Evolutionary conservation across 2,797 vertebrate genomes (phyloP).

Genomic region (Menidia menidia): DNA sequence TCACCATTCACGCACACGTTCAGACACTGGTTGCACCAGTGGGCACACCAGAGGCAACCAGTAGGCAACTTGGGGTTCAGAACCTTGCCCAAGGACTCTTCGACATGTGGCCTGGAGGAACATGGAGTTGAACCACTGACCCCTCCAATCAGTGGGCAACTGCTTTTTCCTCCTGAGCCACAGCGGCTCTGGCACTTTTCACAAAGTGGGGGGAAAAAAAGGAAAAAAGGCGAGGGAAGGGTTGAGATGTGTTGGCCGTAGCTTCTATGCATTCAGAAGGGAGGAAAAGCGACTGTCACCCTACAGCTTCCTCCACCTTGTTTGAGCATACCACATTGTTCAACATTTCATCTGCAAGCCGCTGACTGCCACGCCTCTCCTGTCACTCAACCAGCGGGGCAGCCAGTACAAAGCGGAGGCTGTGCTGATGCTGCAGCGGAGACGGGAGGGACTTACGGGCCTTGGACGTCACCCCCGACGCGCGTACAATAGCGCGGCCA

Average conservation of each 20-base stretch:
- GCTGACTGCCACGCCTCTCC: constrained; percentile 42
- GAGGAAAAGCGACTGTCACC: constrained; percentile 47
- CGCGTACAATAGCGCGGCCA: constrained; percentile 1
- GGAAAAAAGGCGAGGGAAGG: constrained; percentile 18
- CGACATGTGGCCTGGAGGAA: too few species aligned
- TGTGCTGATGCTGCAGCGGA: constrained; percentile 15
- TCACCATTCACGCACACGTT: too few species aligned
- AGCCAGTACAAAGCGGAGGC: constrained; percentile 18
- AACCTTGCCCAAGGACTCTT: too few species aligned
- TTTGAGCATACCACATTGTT: constrained; percentile 58
- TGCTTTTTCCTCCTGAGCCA: too few species aligned
- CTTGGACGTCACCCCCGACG: not conserved
- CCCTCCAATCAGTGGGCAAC: too few species aligned
- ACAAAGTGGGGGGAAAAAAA: not conserved
- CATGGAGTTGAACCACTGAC: too few species aligned
- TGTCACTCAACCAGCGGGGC: constrained; percentile 26
- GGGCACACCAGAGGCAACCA: too few species aligned
- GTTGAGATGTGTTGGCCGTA: constrained; percentile 25
- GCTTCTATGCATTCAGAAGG: constrained; percentile 52
- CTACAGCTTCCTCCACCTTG: constrained; percentile 49
- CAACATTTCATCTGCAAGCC: constrained; percentile 47
- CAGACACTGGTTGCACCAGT: too few species aligned
- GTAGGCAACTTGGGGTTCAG: too few species aligned
- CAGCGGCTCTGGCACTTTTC: too few species aligned
- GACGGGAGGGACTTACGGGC: not conserved